phyloP scores from a whole-genome alignment of 2,113 vertebrate species.

The Neogale vison region DNA sequence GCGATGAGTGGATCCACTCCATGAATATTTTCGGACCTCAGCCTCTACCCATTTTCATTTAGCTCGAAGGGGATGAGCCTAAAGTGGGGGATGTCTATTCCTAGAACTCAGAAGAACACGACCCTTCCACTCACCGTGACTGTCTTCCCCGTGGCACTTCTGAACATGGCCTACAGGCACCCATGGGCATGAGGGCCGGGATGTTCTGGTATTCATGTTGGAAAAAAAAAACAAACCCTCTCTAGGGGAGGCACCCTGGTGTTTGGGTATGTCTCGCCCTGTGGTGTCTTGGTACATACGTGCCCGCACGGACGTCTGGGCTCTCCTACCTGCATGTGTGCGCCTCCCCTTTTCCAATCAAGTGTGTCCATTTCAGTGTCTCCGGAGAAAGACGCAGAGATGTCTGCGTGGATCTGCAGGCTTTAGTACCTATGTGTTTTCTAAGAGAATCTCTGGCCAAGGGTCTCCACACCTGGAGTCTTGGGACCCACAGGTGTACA shows the following conservation, averaged over 20 bases:
- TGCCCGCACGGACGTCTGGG: not conserved
- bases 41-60: not conserved
- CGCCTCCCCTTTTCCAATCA: not conserved
- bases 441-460: not conserved
- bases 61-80: not conserved
- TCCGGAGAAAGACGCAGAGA: not conserved
- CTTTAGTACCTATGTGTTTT: not conserved
- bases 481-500: not conserved
- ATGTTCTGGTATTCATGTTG: not conserved
- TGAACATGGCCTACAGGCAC: not conserved
- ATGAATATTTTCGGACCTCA: not conserved
- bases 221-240: not conserved
- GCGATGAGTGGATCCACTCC: not conserved
- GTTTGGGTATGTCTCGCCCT: not conserved
- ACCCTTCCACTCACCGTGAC: not conserved
- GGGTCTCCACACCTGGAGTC: not conserved
- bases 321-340: not conserved
- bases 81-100: not conserved
- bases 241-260: not conserved
- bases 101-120: not conserved
- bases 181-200: not conserved
- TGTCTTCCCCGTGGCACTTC: not conserved
- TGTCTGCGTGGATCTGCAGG: not conserved
- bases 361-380: not conserved
- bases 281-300: rapidly evolving